These are phyloP conservation scores for Syngnathus typhle DNA, from an alignment of 2,113 vertebrate species.

Conservation along the genomic window DNA sequence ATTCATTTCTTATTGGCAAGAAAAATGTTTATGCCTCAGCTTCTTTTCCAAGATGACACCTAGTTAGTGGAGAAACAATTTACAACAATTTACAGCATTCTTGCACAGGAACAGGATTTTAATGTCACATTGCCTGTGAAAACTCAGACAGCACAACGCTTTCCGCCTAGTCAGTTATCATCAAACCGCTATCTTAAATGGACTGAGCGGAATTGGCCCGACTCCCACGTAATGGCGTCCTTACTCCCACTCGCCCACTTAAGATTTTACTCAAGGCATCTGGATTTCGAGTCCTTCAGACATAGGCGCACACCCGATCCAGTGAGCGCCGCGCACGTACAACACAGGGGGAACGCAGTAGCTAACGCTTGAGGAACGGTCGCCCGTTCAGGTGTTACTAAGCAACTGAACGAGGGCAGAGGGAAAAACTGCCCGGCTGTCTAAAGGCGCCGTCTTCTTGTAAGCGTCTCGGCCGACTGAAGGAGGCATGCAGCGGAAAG, in stretches of 20 bases:
- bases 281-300: constrained; percentile 29
- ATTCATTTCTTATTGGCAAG: neutral
- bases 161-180: constrained; percentile 51
- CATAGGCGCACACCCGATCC: constrained; percentile 18
- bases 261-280: constrained; percentile 42
- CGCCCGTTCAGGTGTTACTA: constrained; percentile 73
- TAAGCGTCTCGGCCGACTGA: constrained; percentile 35
- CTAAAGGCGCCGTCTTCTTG: constrained; percentile 53
- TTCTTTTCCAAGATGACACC: too few relatives aligned
- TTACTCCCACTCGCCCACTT: constrained; percentile 57
- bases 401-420: constrained; percentile 70
- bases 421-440: constrained; percentile 60
- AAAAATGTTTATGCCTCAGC: too few relatives aligned
- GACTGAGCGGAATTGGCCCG: constrained; percentile 47
- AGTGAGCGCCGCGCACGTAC: constrained; percentile 9
- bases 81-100: too few relatives aligned
- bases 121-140: constrained; percentile 17
- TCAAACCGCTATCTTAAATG: constrained; percentile 58
- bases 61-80: too few relatives aligned
- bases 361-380: constrained; percentile 51
- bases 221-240: constrained; percentile 62
- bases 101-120: constrained; percentile 1
- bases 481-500: constrained; percentile 9
- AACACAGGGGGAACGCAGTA: constrained; percentile 5
- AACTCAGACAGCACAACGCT: constrained; percentile 35